phyloP scores from a whole-genome alignment of 1,140 invertebrate species.

The Rhyacophila brunnea region DNA sequence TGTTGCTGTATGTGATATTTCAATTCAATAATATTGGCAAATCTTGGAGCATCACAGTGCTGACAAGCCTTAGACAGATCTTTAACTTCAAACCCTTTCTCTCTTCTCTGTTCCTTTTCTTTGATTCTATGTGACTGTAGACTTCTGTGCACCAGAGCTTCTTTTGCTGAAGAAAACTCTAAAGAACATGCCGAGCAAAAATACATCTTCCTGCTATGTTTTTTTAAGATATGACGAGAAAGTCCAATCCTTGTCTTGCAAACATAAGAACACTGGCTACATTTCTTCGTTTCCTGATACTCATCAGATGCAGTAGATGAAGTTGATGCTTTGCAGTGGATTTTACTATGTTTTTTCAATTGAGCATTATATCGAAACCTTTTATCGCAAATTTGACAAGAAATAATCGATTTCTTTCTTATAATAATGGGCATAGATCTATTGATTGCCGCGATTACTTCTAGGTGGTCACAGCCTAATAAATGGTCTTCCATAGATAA shows the following conservation, averaged over 20 bases:
- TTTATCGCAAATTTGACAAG: conserved; percentile 61
- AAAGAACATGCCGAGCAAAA: conserved; percentile 67
- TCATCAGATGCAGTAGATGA: conserved; percentile 57
- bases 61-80: conserved; percentile 56
- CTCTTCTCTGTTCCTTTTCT: conserved; percentile 47
- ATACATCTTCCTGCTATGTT: conserved; percentile 58
- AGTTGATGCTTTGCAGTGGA: conserved; percentile 52
- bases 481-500: conserved; percentile 70
- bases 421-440: conserved; percentile 78
- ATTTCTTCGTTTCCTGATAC: conserved; percentile 64
- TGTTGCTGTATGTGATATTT: conserved; percentile 64
- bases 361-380: conserved; percentile 70
- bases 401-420: conserved; percentile 62
- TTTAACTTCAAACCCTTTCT: conserved; percentile 43
- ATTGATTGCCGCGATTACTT: conserved; percentile 71
- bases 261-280: conserved; percentile 56
- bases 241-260: conserved; percentile 63
- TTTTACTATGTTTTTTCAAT: conserved; percentile 61
- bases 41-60: conserved; percentile 56
- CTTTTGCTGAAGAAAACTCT: conserved; percentile 59
- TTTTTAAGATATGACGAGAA: conserved; percentile 62
- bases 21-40: conserved; percentile 58
- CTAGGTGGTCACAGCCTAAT: conserved; percentile 62
- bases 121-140: conserved; percentile 60
- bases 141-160: conserved; percentile 67